A percentile compares a stretch with the other conserved stretches of the same genome.
Conservation (phyloP, 2,888 invertebrate genomes). For the Eristalis tenax region DNA sequence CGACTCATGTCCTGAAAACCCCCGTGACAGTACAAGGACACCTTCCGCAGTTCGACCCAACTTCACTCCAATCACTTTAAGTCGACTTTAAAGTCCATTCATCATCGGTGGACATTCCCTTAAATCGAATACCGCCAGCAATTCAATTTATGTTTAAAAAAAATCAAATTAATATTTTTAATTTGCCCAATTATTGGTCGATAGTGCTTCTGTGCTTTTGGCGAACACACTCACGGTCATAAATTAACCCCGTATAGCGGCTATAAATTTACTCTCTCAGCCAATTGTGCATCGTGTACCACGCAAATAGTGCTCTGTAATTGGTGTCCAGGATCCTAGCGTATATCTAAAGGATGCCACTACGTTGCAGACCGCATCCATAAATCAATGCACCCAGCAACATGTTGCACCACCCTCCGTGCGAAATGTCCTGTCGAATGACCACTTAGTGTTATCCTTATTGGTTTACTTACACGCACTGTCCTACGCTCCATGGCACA, state of each 20-base stretch:
- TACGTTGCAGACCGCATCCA: slow-evolving; percentile 13
- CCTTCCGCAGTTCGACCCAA: not conserved
- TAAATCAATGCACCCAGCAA: slow-evolving; percentile 61
- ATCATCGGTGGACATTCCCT: not conserved
- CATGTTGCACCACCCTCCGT: slow-evolving; percentile 37
- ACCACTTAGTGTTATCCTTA: slow-evolving; percentile 52
- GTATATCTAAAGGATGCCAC: not conserved
- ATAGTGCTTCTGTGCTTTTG: slow-evolving; percentile 51
- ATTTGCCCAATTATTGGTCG: slow-evolving; percentile 66
- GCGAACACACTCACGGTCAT: slow-evolving; percentile 36
- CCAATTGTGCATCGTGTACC: slow-evolving; percentile 35
- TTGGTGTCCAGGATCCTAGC: slow-evolving; percentile 2
- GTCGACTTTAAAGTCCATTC: not conserved
- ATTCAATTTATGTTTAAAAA: slow-evolving; percentile 42
- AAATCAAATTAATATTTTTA: slow-evolving; percentile 70
- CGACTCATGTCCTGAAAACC: too few relatives aligned
- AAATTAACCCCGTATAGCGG: slow-evolving; percentile 53
- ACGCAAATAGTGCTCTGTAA: slow-evolving; percentile 48
- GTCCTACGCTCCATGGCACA: not conserved
- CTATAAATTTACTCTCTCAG: slow-evolving; percentile 54
- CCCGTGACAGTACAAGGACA: too few relatives aligned
- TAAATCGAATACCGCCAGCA: not conserved
- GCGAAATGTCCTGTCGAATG: not conserved
- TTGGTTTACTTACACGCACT: slow-evolving; percentile 24
- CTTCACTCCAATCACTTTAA: not conserved